Base-by-base conservation (phyloP, 1,140 invertebrate species). In the Asobara japonica region DNA sequence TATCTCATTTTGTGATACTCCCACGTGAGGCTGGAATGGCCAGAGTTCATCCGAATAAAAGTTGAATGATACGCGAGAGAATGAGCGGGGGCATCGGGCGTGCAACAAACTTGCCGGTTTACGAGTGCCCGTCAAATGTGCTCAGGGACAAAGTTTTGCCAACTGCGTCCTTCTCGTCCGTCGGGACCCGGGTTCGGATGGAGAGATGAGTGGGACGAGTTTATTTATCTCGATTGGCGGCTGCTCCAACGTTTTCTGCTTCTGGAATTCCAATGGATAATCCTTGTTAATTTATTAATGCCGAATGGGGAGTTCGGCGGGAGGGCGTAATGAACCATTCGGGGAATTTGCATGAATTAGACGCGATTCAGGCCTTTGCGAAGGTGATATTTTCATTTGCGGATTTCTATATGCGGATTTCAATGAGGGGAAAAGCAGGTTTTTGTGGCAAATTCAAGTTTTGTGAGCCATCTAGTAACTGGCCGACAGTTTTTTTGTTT, bases 21-120 rank as follows among this genome's bases (percentile, higher is more conserved):
- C 41, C 41, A 45, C 41, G 41, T 45, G 41, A 45, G 41, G n/a
- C 41, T 16, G 18, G 41, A 45, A 45, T 45, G 5, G 41, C 41
- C 41, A 45, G 41, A 45, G 41, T 45, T 45, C 41, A 45, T 45
- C 41, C 41, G 41, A 45, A 45, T 45, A 45, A 45, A 45, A 48
- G 56, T 72, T 60, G 38, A 60, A 61, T 68, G 64, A 66, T 61
- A 72, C 61, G 36, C 61, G 27, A 61, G 56, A 61, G 7, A 45
- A 45, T 45, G 41, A 45, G 41, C 36, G 36, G 41, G 13, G 41
- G 41, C 41, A 45, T 45, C 18, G 41, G 41, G 65, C 38, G 65
- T 45, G 65, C 71, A 72, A 73, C 71, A 73, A 73, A 73, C 45
- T 73, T 67, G 71, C 61, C 45, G 65, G 71, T 73, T 73, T 73